These are phyloP conservation scores for Apteryx mantelli DNA, from an alignment of 2,113 vertebrate species.

Conservation along the genomic window DNA sequence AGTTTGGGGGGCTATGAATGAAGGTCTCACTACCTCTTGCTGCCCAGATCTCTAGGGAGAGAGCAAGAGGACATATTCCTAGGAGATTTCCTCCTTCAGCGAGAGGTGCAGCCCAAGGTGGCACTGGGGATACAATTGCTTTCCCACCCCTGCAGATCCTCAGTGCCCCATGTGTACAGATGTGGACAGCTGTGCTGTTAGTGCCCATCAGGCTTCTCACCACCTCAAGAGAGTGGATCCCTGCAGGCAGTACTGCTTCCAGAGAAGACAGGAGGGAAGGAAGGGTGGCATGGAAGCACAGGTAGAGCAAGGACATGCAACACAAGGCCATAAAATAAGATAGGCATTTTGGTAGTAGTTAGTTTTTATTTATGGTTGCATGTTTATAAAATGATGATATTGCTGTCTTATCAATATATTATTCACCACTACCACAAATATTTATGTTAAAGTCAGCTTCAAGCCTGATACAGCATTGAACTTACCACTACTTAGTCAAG, in stretches of 20 bases:
- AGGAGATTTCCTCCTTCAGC: not conserved
- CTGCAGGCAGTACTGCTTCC: not conserved
- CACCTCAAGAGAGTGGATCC: not conserved
- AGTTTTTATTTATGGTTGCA: not conserved
- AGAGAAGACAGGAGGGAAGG: not conserved
- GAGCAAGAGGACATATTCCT: not conserved
- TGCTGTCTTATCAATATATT: not conserved
- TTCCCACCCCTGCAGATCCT: not conserved
- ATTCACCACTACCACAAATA: not conserved
- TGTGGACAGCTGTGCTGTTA: accelerated
- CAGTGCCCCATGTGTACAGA: not conserved
- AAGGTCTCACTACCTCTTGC: no score
- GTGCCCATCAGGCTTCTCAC: not conserved
- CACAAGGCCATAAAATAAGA: not conserved
- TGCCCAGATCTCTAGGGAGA: not conserved
- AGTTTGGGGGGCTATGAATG: no score
- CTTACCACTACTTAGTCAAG: not conserved
- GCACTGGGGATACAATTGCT: not conserved
- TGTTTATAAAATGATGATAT: not conserved
- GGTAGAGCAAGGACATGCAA: not conserved
- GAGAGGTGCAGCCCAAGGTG: no score
- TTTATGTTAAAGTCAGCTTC: not conserved
- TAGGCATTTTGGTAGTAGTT: not conserved
- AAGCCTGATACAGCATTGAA: not conserved
- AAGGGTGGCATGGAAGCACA: not conserved